These are phyloP conservation scores for Drosophila seguyi DNA, from an alignment of 1,140 invertebrate species.

Conservation along the genomic window DNA sequence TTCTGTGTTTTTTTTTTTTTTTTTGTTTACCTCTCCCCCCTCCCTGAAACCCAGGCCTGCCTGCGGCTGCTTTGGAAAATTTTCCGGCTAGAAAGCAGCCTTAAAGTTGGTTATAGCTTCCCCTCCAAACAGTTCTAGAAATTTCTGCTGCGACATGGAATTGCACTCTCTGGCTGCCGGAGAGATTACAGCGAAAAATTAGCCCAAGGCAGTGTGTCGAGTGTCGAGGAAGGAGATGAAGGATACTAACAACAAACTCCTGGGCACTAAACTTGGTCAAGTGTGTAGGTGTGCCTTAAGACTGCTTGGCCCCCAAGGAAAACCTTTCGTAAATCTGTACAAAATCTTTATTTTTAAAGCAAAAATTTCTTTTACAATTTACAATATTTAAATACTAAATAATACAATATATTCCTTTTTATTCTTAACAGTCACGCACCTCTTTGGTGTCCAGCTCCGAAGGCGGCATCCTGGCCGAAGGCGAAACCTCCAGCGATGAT, in stretches of 20 bases:
- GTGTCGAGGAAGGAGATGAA: not conserved
- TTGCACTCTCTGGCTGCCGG: conserved; percentile 58
- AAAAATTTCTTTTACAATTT: not conserved
- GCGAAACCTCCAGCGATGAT: conserved; percentile 83
- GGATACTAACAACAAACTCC: not conserved
- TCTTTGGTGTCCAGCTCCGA: conserved; percentile 84
- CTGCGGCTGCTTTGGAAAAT: conserved; percentile 18
- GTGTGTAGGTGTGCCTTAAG: conserved; percentile 7
- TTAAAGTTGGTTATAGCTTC: conserved; percentile 47
- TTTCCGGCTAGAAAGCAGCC: conserved; percentile 26
- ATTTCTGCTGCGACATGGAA: conserved; percentile 57
- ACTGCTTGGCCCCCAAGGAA: not conserved
- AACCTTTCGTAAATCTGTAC: not conserved
- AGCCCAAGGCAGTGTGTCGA: conserved; percentile 69
- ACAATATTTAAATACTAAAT: not conserved
- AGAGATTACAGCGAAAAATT: conserved; percentile 43
- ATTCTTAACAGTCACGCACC: conserved; percentile 85
- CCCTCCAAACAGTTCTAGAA: conserved; percentile 11
- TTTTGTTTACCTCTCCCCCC: conserved; percentile 11
- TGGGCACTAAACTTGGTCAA: conserved; percentile 35
- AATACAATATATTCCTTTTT: no score
- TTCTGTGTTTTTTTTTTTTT: conserved; percentile 36
- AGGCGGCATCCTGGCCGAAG: conserved; percentile 84
- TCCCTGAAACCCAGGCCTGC: not conserved
- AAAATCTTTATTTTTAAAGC: not conserved